phyloP scores from a whole-genome alignment of 2,113 vertebrate species.

The Daubentonia madagascariensis region DNA sequence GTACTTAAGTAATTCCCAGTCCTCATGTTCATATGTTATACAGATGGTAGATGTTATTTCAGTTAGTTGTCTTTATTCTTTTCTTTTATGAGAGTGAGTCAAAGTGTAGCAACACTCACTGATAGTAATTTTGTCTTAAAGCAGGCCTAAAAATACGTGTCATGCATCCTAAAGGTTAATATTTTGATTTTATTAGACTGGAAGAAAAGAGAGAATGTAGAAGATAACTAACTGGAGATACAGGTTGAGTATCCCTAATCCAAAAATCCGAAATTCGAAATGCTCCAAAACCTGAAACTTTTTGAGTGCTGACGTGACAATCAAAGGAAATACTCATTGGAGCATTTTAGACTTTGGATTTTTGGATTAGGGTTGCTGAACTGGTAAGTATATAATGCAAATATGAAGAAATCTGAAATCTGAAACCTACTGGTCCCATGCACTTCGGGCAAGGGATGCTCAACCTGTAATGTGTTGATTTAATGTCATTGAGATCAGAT shows the following conservation, averaged over 20 bases:
- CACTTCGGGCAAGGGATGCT: not conserved
- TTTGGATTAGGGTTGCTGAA: not conserved
- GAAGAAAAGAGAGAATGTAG: not conserved
- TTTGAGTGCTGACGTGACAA: not conserved
- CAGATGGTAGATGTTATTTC: not conserved
- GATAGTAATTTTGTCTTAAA: not conserved
- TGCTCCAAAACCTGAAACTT: not conserved
- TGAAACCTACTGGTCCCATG: not conserved
- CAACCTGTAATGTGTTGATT: conserved; percentile 2
- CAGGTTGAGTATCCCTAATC: not conserved
- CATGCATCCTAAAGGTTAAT: not conserved
- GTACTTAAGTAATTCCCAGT: conserved; percentile 73
- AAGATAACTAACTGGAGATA: not conserved
- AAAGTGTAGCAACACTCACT: not conserved
- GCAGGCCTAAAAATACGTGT: not conserved
- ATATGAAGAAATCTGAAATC: not conserved
- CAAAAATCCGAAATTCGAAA: not conserved
- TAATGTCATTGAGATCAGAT: conserved; percentile 8
- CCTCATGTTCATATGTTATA: not conserved
- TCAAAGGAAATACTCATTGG: not conserved
- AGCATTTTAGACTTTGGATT: not conserved
- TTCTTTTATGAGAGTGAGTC: not conserved
- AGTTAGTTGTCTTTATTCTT: conserved; percentile 10
- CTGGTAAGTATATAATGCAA: not conserved
- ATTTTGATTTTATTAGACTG: conserved; percentile 41